phyloP scores from a whole-genome alignment of 2,888 invertebrate genomes.

The Tetropium fuscum region DNA sequence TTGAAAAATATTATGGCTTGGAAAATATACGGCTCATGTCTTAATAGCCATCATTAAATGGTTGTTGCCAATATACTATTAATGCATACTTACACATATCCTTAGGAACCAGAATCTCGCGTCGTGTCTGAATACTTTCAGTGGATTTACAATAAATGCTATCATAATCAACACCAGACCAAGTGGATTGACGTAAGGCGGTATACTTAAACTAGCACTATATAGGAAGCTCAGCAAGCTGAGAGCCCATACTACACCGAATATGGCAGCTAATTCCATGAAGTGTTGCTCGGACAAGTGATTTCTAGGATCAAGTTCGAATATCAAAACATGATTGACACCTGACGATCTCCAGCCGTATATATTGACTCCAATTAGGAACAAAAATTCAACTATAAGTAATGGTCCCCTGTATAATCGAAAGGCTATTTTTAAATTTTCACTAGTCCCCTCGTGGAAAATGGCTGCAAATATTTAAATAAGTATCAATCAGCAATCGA shows the following conservation, averaged over 20 bases:
- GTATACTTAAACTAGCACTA: conserved; percentile 74
- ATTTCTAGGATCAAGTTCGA: conserved; percentile 84
- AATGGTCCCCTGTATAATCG: conserved; percentile 85
- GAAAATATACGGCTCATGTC: conserved; percentile 55
- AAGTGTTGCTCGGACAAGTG: conserved; percentile 81
- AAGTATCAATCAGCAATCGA: too few relatives aligned
- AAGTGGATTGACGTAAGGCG: conserved; percentile 82
- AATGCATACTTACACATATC: conserved; percentile 68
- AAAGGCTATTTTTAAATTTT: conserved; percentile 77
- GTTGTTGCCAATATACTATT: conserved; percentile 56
- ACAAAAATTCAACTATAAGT: conserved; percentile 79
- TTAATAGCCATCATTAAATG: too few relatives aligned
- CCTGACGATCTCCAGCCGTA: conserved; percentile 87
- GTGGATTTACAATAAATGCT: conserved; percentile 80
- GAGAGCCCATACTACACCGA: conserved; percentile 82
- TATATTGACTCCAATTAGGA: conserved; percentile 83
- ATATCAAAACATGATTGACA: conserved; percentile 87
- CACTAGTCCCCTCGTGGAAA: conserved; percentile 67
- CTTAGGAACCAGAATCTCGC: conserved; percentile 81
- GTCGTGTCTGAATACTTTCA: conserved; percentile 80
- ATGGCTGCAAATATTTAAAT: conserved; percentile 62
- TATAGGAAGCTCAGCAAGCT: conserved; percentile 76
- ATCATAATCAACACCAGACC: conserved; percentile 76
- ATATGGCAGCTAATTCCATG: conserved; percentile 81
- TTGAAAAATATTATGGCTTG: too few relatives aligned